These are phyloP conservation scores for Psammodynastes pulverulentus DNA, from an alignment of 2,113 vertebrate species.

Conservation along the genomic window DNA sequence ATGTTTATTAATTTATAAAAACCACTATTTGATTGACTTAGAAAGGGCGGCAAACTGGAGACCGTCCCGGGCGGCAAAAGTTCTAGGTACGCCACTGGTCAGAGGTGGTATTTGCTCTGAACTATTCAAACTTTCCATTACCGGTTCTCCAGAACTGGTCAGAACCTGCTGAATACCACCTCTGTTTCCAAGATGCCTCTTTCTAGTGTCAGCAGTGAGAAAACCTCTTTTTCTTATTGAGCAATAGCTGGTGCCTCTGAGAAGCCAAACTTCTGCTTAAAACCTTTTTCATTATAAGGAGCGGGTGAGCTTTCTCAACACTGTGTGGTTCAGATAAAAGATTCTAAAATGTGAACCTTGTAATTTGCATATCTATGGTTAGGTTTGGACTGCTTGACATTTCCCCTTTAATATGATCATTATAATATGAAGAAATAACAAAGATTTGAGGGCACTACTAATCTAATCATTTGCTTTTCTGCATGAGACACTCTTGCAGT, in stretches of 20 bases:
- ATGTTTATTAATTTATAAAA: too few species aligned
- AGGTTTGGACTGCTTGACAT: not conserved
- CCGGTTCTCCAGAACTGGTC: too few species aligned
- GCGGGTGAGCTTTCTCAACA: not conserved
- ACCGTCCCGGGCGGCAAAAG: too few species aligned
- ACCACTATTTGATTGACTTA: too few species aligned
- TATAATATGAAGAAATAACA: conserved; percentile 2
- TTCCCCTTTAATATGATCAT: conserved; percentile 16
- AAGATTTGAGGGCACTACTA: not conserved
- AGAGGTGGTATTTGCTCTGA: too few species aligned
- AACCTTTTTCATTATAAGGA: not conserved
- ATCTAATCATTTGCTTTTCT: conserved; percentile 22
- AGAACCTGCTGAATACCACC: too few species aligned
- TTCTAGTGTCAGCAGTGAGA: not conserved
- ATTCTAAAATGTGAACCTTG: not conserved
- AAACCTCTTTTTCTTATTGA: not conserved
- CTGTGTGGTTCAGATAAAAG: not conserved
- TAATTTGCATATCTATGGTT: conserved; percentile 1
- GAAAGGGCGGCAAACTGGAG: too few species aligned
- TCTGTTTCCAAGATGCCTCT: not conserved
- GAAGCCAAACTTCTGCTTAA: not conserved
- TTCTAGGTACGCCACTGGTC: too few species aligned
- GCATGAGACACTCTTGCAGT: not conserved
- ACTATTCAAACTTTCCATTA: too few species aligned
- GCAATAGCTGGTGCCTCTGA: not conserved